Base-by-base conservation (phyloP, 2,888 invertebrate genomes). In the Doris montereyensis region DNA sequence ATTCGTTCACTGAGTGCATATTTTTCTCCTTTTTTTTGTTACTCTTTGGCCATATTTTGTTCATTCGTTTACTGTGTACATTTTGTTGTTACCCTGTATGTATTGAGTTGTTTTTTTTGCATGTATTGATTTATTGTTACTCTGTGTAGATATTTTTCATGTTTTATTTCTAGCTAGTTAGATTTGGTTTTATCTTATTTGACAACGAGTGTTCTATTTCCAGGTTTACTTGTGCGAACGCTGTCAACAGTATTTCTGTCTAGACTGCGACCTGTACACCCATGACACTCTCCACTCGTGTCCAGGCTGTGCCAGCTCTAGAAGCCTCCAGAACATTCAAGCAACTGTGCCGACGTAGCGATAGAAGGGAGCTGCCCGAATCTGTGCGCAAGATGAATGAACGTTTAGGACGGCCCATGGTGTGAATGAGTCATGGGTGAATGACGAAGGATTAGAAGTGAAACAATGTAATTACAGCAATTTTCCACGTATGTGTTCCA, bases 211-310 rank as follows among this genome's bases (percentile, higher is more conserved):
- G 13, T 32, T 52, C 24, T 41, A 82, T 93, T n/a, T 93, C 78
- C 92, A 96, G 95, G 93, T 97, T 26, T 97, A 95, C 90, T 93
- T 94, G 60, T 99, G 98, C 92, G 93, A 93, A 52, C 94, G 94
- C 24, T 99, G 99, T 91, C 91, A 91, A 3, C 94, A 95, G 90
- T 92, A 93, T 80, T 98, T 96, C 92, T 99, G 99, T 91, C 93
- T 96, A 87, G 97, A 99, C 92, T 99, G 99, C 93, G 98, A 99
- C 93, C 93, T 96, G 86, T 96, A 97, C 90, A 95, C 99, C 58
- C 97, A 98, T 84, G 96, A 97, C 86, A 95, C 96, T 0, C 93
- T 99, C 76, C 99, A 99, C 92, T 96, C 96, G 58, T 99, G 99
- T 91, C 98, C 99, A 21, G 98, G 97, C 65, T 99, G 99, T 85